Evolutionary conservation across 2,888 invertebrate species (phyloP), one percentile per base, ranked within the genome.

Genomic region (Noctua janthe): DNA sequence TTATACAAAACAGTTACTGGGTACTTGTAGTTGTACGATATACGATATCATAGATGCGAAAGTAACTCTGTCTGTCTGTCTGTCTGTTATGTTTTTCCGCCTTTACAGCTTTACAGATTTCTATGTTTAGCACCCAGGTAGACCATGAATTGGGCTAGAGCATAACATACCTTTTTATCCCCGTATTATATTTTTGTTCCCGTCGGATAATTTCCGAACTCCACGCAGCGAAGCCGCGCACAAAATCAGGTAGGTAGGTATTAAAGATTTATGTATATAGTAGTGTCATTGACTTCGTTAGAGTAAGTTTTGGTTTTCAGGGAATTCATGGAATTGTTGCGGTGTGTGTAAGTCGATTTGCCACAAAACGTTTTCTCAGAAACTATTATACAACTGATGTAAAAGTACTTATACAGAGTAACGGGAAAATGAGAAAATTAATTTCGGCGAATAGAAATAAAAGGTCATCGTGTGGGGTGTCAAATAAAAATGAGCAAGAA

Each of bases 381-480:
- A 10, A 39, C 35, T 64, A 10, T 39, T 39, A 66, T 66, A 66
- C 4, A 39, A 39, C 10, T 39, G 66, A 39, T 66, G 4, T 66
- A 11, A 66, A 66, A 66, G 35, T 64, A 64, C 64, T 35, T 64
- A 64, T 20, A 66, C 66, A 39, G 35, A 39, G 66, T 75, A 82
- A 69, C 15, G 51, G 1, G 13, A 70, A 83, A 76, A 76, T 54
- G 59, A 83, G 17, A 66, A 66, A 81, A 10, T 1, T 39, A 56
- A 54, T 69, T 76, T 76, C 43, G 2, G 1, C 3, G 6, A 82
- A 75, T 51, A 3, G 2, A 59, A 4, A 17, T 35, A 51, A 81
- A 76, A 47, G 82, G 56, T 62, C 51, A 77, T 71, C 43, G 43
- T 78, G 84, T 71, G 59, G 78, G 35, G 66, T 71, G 70, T 71